Evolutionary conservation across 2,797 vertebrate genomes (phyloP), one percentile per base, ranked within the genome.

Genomic region (Ara ararauna): DNA sequence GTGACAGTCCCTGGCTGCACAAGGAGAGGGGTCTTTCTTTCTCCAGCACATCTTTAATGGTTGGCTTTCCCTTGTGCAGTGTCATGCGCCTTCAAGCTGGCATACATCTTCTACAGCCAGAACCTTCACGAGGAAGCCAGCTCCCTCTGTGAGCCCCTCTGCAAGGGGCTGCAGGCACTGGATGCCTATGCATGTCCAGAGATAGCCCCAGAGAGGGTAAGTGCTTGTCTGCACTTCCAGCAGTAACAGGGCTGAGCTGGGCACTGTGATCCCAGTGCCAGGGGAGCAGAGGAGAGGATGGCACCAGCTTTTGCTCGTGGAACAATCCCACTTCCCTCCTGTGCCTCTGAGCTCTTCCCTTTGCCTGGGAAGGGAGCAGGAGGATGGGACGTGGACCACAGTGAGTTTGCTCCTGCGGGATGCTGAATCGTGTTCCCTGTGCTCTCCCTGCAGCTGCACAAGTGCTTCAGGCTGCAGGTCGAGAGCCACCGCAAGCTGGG

Each of bases 381-480:
- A 2, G 19, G 5, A 6, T 0, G 18, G 20, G 36, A 4, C 4
- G 1, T 0, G 10, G 40, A 5, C 11, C 18, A 7, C 20, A 3
- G 38, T 20, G 66, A 13, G 8, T 56, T 32, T 13, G 45, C 32
- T 44, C 42, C 16, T 6, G 0, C 7, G 1, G 9, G 36, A n/a
- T 0, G 1, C 48, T 9, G 10, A 36, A 10, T 27, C 21, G 2
- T 3, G 0, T 36, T 17, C 36, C 15, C 44, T 38, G 3, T 34
- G 36, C 56, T 87, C 36, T 94, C 47, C 64, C 84, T 20, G 23
- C 93, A 99, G 99, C 67, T 99, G 72, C 98, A 98, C 90, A 98
- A 98, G 10, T 98, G 98, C 70, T 99, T 99, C 97, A 98, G 98
- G 97, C 96, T 99, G 78, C 98, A 98, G 1, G 98, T 99, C 48